phyloP scores from a whole-genome alignment of 2,113 vertebrate species.

The Scolopax mira region DNA sequence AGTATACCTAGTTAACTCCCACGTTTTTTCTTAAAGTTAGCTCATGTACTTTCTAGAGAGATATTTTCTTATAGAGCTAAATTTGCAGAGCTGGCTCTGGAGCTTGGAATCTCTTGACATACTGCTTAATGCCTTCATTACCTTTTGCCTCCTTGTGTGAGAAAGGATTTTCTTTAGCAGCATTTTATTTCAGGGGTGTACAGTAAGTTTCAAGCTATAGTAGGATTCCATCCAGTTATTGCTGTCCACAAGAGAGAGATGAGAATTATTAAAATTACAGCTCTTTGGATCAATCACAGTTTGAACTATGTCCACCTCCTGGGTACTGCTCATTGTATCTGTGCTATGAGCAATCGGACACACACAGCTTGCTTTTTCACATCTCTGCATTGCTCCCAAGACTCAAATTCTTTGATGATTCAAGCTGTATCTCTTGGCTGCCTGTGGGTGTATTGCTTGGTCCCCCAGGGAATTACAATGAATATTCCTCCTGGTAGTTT shows the following conservation, averaged over 20 bases:
- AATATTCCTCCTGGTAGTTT: background rate
- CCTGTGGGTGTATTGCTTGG: background rate
- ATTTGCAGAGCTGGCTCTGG: background rate
- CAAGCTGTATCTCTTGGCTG: background rate
- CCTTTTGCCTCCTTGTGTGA: background rate
- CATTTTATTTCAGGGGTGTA: background rate
- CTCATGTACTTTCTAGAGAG: background rate
- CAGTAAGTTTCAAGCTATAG: background rate
- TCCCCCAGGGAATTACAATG: background rate
- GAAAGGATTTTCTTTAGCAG: background rate
- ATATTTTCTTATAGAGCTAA: background rate
- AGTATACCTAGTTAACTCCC: background rate
- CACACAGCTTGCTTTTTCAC: background rate
- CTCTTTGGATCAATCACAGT: background rate
- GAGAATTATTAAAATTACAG: background rate
- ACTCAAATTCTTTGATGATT: background rate
- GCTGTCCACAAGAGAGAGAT: background rate
- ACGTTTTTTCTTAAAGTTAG: conserved; percentile 16
- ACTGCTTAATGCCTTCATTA: background rate
- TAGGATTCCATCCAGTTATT: background rate
- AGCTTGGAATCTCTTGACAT: background rate
- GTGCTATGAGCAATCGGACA: background rate
- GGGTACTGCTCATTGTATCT: background rate
- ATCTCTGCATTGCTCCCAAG: background rate
- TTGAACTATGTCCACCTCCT: background rate